Percentiles rank a stretch among this genome's conserved stretches.
phyloP scores from a whole-genome alignment of 2,888 invertebrate species.

The Phyllotreta cruciferae region DNA sequence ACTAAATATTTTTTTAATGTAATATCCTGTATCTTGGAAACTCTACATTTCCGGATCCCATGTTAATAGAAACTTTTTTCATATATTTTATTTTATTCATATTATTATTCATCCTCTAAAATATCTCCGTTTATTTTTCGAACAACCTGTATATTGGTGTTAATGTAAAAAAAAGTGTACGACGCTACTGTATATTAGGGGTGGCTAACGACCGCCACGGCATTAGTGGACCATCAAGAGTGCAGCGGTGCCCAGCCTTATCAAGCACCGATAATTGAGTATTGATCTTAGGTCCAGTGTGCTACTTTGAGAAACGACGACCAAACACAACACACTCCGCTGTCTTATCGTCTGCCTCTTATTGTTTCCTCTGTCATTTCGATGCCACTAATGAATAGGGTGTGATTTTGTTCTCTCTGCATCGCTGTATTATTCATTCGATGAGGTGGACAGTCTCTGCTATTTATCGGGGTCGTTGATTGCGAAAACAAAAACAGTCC shows the following conservation, averaged over 20 bases:
- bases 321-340: slow-evolving; percentile 38
- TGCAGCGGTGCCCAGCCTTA: slow-evolving; percentile 56
- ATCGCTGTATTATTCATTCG: slow-evolving; percentile 30
- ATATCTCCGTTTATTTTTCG: no score
- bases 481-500: not conserved
- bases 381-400: slow-evolving; percentile 39
- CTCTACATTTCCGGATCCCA: no score
- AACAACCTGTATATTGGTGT: no score
- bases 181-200: slow-evolving; percentile 41
- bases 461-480: slow-evolving; percentile 10
- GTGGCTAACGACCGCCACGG: slow-evolving; percentile 58
- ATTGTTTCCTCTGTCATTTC: slow-evolving; percentile 41
- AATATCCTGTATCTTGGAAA: no score
- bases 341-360: slow-evolving; percentile 45
- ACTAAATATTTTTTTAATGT: no score
- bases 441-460: not conserved
- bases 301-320: slow-evolving; percentile 47
- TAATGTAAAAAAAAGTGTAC: slow-evolving; percentile 6
- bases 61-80: no score
- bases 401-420: slow-evolving; percentile 31
- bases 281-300: slow-evolving; percentile 59
- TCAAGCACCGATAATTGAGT: slow-evolving; percentile 61
- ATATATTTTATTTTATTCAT: no score
- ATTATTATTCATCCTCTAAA: no score
- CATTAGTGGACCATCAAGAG: slow-evolving; percentile 58